Evolutionary conservation across 2,113 vertebrate species (phyloP), one percentile per base, ranked within the genome.

Genomic region (Prunella himalayana): DNA sequence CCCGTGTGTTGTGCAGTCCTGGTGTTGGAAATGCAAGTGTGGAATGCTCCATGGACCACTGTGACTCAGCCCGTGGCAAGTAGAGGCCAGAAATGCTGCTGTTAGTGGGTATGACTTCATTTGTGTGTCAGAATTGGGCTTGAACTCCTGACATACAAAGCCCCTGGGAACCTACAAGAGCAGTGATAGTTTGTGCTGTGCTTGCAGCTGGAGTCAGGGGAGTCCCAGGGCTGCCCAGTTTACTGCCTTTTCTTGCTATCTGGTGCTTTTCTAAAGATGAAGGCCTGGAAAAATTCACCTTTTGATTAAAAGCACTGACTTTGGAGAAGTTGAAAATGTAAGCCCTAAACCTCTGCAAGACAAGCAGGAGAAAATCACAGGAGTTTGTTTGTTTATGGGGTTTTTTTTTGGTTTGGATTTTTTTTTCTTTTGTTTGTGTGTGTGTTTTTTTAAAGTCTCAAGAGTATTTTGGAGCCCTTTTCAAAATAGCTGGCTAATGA

Each of bases 1-100:
- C 8, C 6, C 3, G 6, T n/a, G 60, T 8, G 8, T 7, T 0
- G 0, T 41, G 47, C 14, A 23, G 71, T 39, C 15, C 17, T 11
- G 3, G 3, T 44, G n/a, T n/a, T 51, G 61, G 57, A 60, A 80
- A 42, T 2, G 13, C 22, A 50, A 61, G 33, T 5, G 18, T 3
- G 11, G 64, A 70, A 51, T 60, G 64, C 35, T 88, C 71, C 0
- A 0, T 25, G 64, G 68, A 79, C 53, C 33, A 22, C 47, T 0
- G 0, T 81, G 73, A 84, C 54, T 91, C 77, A 88, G 39, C 30
- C 44, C 42, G 27, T 44, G 64, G 49, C 51, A 45, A 82, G 73
- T 2, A 72, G 57, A 81, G 44, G 44, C 41, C 25, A 66, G 75
- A 92, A 76, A 45, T 23, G 23, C 51, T 84, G 49, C 76, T 89